These are phyloP conservation scores for Synchiropus splendidus DNA, from an alignment of 2,113 vertebrate species.

Conservation along the genomic window DNA sequence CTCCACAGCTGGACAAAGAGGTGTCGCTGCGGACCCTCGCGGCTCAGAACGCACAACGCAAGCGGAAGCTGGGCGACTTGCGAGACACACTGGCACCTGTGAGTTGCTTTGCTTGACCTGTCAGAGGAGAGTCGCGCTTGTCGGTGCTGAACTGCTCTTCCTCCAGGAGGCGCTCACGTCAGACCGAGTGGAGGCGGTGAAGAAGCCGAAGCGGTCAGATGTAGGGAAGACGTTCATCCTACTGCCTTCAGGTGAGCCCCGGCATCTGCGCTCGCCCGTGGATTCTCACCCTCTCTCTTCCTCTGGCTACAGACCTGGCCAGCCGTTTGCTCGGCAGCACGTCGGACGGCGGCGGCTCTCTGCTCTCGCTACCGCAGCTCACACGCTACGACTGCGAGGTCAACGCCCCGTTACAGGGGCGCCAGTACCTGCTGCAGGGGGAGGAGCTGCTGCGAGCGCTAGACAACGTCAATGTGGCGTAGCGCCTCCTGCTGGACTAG, in stretches of 20 bases:
- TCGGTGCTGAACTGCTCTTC: too few relatives aligned
- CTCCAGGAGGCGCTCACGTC: constrained; percentile 71
- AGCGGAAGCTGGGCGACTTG: constrained; percentile 79
- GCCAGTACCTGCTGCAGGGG: constrained; percentile 87
- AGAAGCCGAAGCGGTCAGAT: constrained; percentile 79
- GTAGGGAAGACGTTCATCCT: constrained; percentile 75
- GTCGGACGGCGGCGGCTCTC: constrained; percentile 68
- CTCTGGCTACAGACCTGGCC: constrained; percentile 73
- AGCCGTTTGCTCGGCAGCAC: constrained; percentile 84
- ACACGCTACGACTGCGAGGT: constrained; percentile 94
- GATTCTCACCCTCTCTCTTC: not conserved
- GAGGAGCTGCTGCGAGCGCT: constrained; percentile 89
- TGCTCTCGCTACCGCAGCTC: constrained; percentile 76
- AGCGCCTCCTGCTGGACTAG: constrained; percentile 58
- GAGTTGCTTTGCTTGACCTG: too few relatives aligned
- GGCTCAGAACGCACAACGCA: constrained; percentile 83
- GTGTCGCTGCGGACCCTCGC: constrained; percentile 74
- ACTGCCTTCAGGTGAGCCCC: constrained; percentile 79
- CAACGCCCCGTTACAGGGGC: constrained; percentile 84
- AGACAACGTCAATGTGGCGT: constrained; percentile 84
- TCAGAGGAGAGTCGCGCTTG: too few relatives aligned
- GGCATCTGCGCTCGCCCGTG: not conserved
- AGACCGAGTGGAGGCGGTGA: constrained; percentile 70
- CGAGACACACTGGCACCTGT: constrained; percentile 71
- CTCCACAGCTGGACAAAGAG: constrained; percentile 70